Evolutionary conservation across 1,140 invertebrate genomes (phyloP).

Genomic region (Rhyacophila brunnea): DNA sequence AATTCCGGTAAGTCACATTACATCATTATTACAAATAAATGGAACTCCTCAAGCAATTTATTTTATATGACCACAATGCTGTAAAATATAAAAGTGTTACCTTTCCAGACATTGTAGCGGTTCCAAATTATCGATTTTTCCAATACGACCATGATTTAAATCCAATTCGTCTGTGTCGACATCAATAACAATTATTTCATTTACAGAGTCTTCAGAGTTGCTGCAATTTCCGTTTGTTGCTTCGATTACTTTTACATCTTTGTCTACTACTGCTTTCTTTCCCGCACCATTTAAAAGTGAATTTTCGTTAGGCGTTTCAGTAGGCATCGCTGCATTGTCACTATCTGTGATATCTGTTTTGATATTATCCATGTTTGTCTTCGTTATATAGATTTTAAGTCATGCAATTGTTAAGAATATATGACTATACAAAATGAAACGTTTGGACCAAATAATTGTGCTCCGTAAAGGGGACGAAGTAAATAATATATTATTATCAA

Average conservation of each 20-base stretch:
- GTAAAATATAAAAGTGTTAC: too few species aligned
- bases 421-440: too few species aligned
- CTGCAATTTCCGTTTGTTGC: neutral
- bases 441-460: too few species aligned
- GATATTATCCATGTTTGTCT: neutral
- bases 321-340: neutral
- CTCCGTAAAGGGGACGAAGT: too few species aligned
- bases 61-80: too few species aligned
- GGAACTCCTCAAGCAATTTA: too few species aligned
- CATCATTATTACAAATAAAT: too few species aligned
- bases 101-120: slow-evolving; percentile 71
- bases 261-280: slow-evolving; percentile 31
- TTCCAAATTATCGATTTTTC: slow-evolving; percentile 80
- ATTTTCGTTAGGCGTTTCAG: neutral
- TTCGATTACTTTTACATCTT: slow-evolving; percentile 31
- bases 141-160: slow-evolving; percentile 84
- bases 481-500: too few species aligned
- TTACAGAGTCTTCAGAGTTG: slow-evolving; percentile 12
- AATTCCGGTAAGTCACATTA: too few species aligned
- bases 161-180: slow-evolving; percentile 59
- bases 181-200: slow-evolving; percentile 48
- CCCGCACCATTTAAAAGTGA: neutral
- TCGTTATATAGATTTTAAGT: neutral
- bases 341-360: neutral
- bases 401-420: too few species aligned